These are phyloP conservation scores for Drosophila santomea DNA, from an alignment of 1,140 invertebrate genomes.

Conservation along the genomic window DNA sequence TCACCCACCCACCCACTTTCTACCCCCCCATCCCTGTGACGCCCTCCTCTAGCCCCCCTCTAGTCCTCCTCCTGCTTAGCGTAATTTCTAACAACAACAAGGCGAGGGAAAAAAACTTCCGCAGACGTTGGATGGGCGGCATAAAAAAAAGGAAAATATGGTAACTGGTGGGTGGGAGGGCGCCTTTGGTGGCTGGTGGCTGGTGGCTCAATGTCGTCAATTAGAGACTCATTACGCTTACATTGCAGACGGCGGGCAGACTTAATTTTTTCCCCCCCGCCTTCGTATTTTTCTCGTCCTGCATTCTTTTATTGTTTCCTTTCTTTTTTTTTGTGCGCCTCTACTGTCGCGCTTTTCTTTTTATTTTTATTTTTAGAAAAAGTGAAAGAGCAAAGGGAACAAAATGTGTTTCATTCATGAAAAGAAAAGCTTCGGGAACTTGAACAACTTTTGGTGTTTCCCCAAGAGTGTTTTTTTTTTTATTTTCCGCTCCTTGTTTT, in stretches of 20 bases:
- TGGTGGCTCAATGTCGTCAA: constrained; percentile 77
- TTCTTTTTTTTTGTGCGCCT: constrained; percentile 21
- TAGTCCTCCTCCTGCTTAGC: constrained; percentile 43
- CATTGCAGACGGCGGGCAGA: constrained; percentile 81
- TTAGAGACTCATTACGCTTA: constrained; percentile 83
- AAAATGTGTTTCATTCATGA: constrained; percentile 72
- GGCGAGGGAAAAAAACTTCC: constrained; percentile 30
- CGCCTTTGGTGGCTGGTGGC: background rate
- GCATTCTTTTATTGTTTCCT: constrained; percentile 79
- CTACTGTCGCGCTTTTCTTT: constrained; percentile 37
- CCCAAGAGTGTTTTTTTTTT: constrained; percentile 34
- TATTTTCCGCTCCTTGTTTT: background rate
- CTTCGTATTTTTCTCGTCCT: constrained; percentile 22
- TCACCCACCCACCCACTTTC: constrained; percentile 8
- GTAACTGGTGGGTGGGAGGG: constrained; percentile 13
- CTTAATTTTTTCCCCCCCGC: constrained; percentile 46
- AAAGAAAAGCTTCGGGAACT: constrained; percentile 70
- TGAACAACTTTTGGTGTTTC: constrained; percentile 79
- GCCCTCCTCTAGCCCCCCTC: too few species aligned
- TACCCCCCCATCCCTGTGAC: too few species aligned
- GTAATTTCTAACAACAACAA: constrained; percentile 72
- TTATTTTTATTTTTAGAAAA: constrained; percentile 57
- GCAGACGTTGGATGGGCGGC: constrained; percentile 23
- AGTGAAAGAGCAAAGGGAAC: constrained; percentile 9
- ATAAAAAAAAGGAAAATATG: constrained; percentile 7